Percentiles rank a stretch among this genome's conserved stretches.
Conservation (phyloP, 2,113 vertebrate species). For the Dryoscopus gambensis region DNA sequence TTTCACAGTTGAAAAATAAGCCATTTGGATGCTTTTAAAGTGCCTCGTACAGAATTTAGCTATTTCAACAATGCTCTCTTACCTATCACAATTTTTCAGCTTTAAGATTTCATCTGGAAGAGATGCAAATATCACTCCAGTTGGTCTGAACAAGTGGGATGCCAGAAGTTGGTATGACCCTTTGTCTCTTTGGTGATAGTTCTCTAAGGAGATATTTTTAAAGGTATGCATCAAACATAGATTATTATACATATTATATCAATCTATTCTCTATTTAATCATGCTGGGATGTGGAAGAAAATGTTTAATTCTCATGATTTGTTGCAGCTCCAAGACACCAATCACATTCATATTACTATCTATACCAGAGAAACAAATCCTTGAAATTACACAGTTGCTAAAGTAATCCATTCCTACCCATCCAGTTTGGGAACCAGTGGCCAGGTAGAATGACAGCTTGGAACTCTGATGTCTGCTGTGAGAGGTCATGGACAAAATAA, state of each 20-base stretch:
- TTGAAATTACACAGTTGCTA: neutral
- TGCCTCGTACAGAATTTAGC: neutral
- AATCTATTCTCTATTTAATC: neutral
- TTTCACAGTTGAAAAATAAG: conserved; percentile 53
- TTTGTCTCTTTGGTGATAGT: neutral
- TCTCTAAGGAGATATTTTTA: neutral
- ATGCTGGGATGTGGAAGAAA: neutral
- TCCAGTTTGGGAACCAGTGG: neutral
- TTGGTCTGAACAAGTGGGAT: neutral
- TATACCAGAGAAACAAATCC: neutral
- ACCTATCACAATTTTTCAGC: conserved; percentile 3
- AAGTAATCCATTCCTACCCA: neutral
- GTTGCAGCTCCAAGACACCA: neutral
- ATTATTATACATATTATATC: neutral
- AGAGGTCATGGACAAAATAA: neutral
- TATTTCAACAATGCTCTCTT: neutral
- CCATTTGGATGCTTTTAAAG: conserved; percentile 2
- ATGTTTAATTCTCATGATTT: neutral
- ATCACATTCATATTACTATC: neutral
- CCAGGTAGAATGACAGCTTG: neutral
- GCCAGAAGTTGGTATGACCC: neutral
- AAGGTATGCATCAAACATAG: neutral
- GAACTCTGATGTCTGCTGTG: neutral
- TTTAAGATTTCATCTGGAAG: neutral
- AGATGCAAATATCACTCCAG: neutral